Percentiles rank a stretch among this genome's conserved stretches.
These are phyloP conservation scores for Linnaemya tessellans DNA, from an alignment of 2,888 invertebrate genomes.

Conservation along the genomic window DNA sequence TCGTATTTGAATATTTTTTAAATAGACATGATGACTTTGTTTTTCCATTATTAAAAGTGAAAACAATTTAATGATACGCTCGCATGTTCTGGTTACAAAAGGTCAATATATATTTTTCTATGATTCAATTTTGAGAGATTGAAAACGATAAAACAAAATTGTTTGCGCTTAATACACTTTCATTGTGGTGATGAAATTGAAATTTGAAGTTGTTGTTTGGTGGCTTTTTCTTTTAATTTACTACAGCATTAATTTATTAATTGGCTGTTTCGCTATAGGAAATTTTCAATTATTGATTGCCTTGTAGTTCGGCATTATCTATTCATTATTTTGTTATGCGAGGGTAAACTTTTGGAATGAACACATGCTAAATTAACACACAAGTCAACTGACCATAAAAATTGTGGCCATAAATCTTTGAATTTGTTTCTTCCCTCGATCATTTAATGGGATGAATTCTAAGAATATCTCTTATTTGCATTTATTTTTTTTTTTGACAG, in stretches of 20 bases:
- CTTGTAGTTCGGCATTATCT: not conserved
- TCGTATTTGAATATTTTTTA: conserved; percentile 2
- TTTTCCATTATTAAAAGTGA: not conserved
- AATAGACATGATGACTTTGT: conserved; percentile 6
- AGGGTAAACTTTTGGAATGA: not conserved
- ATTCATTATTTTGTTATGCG: not conserved
- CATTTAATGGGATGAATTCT: not conserved
- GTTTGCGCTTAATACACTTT: not conserved
- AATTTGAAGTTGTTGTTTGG: not conserved
- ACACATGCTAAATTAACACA: not conserved
- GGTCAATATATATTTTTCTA: conserved; percentile 34
- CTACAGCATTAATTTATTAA: conserved; percentile 8
- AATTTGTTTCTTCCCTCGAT: not conserved
- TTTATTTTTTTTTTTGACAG: not conserved
- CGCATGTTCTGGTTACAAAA: conserved; percentile 26
- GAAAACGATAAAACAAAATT: not conserved
- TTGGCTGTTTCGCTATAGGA: not conserved
- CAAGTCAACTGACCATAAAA: conserved; percentile 1
- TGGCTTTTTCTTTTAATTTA: not conserved
- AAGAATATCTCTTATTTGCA: not conserved
- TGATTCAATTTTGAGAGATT: conserved; percentile 31
- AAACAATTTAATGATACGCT: conserved; percentile 1
- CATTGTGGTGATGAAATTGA: conserved; percentile 33
- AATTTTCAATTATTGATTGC: not conserved
- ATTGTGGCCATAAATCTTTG: not conserved